Percentiles rank a stretch among this genome's conserved stretches.
These are phyloP conservation scores for Arizona elegans DNA, from an alignment of 2,113 vertebrate species.

Conservation along the genomic window DNA sequence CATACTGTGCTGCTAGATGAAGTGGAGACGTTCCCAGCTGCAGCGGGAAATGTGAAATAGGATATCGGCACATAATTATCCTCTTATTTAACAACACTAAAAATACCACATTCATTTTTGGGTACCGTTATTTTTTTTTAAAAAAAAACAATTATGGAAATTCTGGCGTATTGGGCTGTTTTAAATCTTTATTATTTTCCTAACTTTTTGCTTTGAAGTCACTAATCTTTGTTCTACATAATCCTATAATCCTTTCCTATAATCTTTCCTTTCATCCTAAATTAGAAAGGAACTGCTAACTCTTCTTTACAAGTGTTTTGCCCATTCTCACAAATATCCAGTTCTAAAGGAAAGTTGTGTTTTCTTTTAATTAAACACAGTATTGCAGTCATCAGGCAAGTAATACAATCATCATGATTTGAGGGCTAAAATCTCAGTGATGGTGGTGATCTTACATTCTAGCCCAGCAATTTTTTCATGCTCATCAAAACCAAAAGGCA, in stretches of 20 bases:
- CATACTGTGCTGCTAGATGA: constrained; percentile 84
- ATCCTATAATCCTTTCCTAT: not conserved
- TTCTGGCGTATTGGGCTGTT: not conserved
- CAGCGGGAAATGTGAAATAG: not conserved
- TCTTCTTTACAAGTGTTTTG: not conserved
- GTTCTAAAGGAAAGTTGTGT: not conserved
- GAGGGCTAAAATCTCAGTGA: not conserved
- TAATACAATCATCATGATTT: not conserved
- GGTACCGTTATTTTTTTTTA: not conserved
- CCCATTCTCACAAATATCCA: not conserved
- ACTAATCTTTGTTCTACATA: not conserved
- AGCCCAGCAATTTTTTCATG: not conserved
- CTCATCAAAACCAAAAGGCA: not conserved
- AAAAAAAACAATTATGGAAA: not conserved
- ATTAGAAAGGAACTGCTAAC: not conserved
- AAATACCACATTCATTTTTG: not conserved
- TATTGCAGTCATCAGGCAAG: not conserved
- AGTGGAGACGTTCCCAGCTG: constrained; percentile 87
- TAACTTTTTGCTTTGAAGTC: not conserved
- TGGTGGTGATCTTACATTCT: not conserved
- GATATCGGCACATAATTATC: not conserved
- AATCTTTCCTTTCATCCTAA: not conserved
- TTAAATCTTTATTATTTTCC: not conserved
- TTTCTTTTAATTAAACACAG: not conserved
- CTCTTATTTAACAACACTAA: not conserved